Evolutionary conservation across 2,888 invertebrate species (phyloP), one percentile per base, ranked within the genome.

Genomic region (Melipona beecheii): DNA sequence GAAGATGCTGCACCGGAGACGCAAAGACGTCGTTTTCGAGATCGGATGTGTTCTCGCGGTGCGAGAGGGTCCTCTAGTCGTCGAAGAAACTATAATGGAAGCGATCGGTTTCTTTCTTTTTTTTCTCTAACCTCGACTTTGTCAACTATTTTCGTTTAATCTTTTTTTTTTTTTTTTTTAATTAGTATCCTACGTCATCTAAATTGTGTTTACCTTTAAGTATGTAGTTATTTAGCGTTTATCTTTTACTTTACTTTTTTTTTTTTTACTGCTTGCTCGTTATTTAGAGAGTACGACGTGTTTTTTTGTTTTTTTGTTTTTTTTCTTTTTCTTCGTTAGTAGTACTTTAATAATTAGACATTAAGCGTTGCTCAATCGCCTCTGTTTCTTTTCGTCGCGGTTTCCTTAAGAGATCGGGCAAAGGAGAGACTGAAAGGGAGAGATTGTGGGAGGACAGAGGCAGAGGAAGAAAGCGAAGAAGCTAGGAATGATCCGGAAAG

Each of bases 361-460:
- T 87, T 86, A 90, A 87, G 86, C 85, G 74, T 83, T 89, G 83
- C 76, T 86, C 77, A 60, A 74, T 66, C 74, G 73, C 78, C 66
- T 43, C 70, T 11, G 27, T 36, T 36, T 5, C 0, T 9, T 36
- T 54, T 69, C 78, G 68, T 58, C 62, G 73, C 43, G 69, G 69
- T 73, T 73, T 58, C 5, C 60, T 24, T 56, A 27, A 75, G 19
- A 19, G 19, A 62, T 19, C 19, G 78, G 74, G 58, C 66, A 71
- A 71, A 73, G 76, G 66, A 71, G 49, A 75, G 82, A 85, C 78
- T 75, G 54, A 54, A 31, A 73, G 65, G 75, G 77, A 31, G 64
- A 27, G 24, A 60, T n/a, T 6, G 2, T 4, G 21, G 24, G 60
- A 0, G 6, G 24, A 31, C 31, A 31, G 31, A 31, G 43, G 24